Conservation (phyloP, 2,888 invertebrate species). For the Trissolcus brochymenae region DNA sequence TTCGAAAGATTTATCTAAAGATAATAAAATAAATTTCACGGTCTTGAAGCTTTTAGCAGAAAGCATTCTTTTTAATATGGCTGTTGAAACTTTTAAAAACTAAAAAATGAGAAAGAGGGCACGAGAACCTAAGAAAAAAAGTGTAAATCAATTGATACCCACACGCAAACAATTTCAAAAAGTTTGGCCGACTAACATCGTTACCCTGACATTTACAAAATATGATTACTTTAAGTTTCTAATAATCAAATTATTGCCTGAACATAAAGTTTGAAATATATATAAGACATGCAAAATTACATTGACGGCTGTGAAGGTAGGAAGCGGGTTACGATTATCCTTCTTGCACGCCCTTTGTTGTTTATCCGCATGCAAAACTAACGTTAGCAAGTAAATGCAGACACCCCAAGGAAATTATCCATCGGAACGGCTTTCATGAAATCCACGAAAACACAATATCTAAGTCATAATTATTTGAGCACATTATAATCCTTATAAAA, state of each 20-base stretch:
- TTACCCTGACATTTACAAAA: no score
- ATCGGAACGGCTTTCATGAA: slow-evolving; percentile 16
- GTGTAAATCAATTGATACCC: no score
- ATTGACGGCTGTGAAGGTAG: slow-evolving; percentile 15
- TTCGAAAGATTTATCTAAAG: no score
- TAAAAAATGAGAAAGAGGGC: no score
- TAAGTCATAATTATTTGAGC: not conserved
- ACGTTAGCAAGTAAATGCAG: slow-evolving; percentile 21
- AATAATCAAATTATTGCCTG: not conserved
- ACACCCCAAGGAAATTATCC: slow-evolving; percentile 38
- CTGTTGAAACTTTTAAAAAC: no score
- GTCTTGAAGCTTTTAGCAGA: no score
- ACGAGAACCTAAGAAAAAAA: no score
- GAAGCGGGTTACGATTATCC: slow-evolving; percentile 32
- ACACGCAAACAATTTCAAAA: no score
- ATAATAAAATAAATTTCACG: no score
- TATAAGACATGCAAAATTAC: slow-evolving; percentile 16
- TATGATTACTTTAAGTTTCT: no score
- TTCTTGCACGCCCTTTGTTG: slow-evolving; percentile 13
- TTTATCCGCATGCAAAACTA: slow-evolving; percentile 11
- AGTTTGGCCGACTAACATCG: no score
- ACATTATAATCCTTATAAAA: not conserved
- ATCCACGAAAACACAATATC: slow-evolving; percentile 1
- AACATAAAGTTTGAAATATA: slow-evolving; percentile 15
- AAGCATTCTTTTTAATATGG: no score